A percentile compares a stretch with the other conserved stretches of the same genome.
phyloP scores from a whole-genome alignment of 2,797 vertebrate genomes.

The Falco concolor region DNA sequence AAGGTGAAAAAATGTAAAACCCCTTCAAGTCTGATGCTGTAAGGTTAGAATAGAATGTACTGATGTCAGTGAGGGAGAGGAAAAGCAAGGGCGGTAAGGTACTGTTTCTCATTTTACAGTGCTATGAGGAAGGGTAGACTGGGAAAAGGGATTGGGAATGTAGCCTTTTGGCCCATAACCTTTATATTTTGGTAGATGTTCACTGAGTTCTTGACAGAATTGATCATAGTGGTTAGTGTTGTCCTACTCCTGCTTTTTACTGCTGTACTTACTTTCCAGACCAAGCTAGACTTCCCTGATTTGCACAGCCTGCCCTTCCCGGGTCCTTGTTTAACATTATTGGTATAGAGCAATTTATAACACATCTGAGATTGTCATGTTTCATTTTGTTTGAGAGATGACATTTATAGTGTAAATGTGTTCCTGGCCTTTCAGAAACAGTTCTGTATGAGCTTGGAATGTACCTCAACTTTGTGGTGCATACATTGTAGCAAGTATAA shows the following conservation, averaged over 20 bases:
- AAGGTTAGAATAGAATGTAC: not conserved
- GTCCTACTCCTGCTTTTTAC: not conserved
- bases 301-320: not conserved
- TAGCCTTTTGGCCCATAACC: not conserved
- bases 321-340: not conserved
- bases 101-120: not conserved
- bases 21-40: not conserved
- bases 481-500: not conserved
- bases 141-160: not conserved
- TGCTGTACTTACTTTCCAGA: not conserved
- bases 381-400: slow-evolving; percentile 21
- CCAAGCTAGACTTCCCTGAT: not conserved
- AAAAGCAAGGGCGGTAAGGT: not conserved
- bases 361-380: not conserved
- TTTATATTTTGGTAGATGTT: not conserved
- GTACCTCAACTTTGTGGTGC: not conserved
- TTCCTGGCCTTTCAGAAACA: not conserved
- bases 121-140: not conserved
- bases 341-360: not conserved
- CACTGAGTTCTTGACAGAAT: not conserved
- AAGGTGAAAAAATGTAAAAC: not conserved
- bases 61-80: not conserved
- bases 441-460: not conserved
- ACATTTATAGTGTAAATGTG: slow-evolving; percentile 1
- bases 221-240: not conserved